Base-by-base conservation (phyloP, 2,888 invertebrate species). In the Protonemura montana region DNA sequence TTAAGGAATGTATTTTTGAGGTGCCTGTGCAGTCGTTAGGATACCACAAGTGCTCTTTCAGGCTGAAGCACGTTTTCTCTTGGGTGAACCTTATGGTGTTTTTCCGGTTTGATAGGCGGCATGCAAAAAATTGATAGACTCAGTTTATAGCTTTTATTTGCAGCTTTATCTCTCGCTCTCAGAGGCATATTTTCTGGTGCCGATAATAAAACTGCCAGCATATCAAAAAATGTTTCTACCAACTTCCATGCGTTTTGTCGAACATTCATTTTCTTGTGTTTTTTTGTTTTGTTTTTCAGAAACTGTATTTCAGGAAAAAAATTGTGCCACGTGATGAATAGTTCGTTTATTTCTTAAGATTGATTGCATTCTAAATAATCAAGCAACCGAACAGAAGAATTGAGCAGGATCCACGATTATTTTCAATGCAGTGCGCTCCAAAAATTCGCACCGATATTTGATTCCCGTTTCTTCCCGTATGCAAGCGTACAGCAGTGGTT, bases 61-160 rank as follows among this genome's bases (percentile, higher is more conserved):
- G 21, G 59, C 59, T 59, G 13, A 59, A 59, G 21, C 21, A 59
- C 21, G 59, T 59, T 59, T 59, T 59, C 59, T 21, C 59, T 59
- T 59, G 59, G 59, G 13, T 59, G 59, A 59, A 59, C 59, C 59
- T 59, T 59, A 59, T 59, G 59, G 59, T 59, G 59, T 59, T 59
- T 59, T 59, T 59, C 59, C 59, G 59, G 59, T 59, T 59, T 59
- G 59, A 59, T 59, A 59, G 59, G 59, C n/a, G n/a, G n/a, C 59
- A 59, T 59, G 59, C 59, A 59, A 59, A 59, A 59, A 59, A 59
- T 59, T 59, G 59, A 59, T 59, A 59, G 59, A 59, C 59, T 59
- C 3, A 59, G 59, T 59, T 29, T 29, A 78, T 78, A 16, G 78
- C 26, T 78, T 78, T 78, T 78, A 28, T 27, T 78, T 78, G 78